Evolutionary conservation across 1,140 invertebrate genomes (phyloP).

Genomic region (Solenopsis fugax): DNA sequence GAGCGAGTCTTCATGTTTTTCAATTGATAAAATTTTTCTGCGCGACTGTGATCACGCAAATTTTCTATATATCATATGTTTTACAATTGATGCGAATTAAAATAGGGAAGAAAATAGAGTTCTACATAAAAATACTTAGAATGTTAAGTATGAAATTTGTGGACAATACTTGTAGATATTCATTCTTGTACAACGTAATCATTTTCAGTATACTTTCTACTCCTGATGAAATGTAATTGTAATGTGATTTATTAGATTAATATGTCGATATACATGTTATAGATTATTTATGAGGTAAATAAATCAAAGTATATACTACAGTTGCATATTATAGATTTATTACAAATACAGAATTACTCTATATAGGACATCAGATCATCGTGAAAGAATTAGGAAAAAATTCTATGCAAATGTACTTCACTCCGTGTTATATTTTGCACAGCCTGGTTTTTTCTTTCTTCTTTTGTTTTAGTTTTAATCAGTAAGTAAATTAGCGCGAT

Average conservation of each 20-base stretch:
- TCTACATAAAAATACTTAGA: constrained; percentile 8
- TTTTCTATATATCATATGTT: constrained; percentile 11
- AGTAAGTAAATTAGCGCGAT: constrained; percentile 17
- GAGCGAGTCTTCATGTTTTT: neutral
- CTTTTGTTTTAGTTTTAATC: constrained; percentile 17
- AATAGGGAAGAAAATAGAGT: constrained; percentile 6
- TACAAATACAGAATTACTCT: constrained; percentile 84
- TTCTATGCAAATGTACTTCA: neutral
- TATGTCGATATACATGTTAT: constrained; percentile 15
- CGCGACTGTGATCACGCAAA: constrained; percentile 24
- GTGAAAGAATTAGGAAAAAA: neutral
- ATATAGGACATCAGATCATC: constrained; percentile 59
- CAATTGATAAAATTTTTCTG: constrained; percentile 34
- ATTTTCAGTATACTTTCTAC: constrained; percentile 7
- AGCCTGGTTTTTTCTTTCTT: constrained; percentile 37
- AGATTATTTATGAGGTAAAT: constrained; percentile 54
- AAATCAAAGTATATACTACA: constrained; percentile 26
- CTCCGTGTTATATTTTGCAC: constrained; percentile 40
- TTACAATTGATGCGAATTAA: constrained; percentile 10
- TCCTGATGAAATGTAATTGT: constrained; percentile 2
- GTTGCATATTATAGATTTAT: constrained; percentile 79
- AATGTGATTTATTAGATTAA: constrained; percentile 44
- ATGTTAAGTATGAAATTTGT: neutral
- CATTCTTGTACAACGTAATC: constrained; percentile 1
- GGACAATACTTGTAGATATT: constrained; percentile 36